phyloP scores from a whole-genome alignment of 2,888 invertebrate species.

The Campoplex capitator region DNA sequence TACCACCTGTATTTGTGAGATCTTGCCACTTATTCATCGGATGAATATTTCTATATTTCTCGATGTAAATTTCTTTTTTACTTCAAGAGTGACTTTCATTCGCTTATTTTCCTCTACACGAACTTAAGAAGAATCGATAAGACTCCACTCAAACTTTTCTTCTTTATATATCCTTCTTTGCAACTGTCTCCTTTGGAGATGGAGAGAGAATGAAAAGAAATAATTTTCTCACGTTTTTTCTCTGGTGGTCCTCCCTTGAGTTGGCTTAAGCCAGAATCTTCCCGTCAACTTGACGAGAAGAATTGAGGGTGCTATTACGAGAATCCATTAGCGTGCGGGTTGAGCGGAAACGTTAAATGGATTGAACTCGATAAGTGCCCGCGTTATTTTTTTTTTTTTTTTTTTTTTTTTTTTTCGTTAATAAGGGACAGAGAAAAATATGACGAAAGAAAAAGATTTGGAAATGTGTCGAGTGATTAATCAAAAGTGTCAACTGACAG shows the following conservation, averaged over 20 bases:
- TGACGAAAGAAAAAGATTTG: not conserved
- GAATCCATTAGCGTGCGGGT: slow-evolving; percentile 50
- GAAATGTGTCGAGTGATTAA: slow-evolving; percentile 37
- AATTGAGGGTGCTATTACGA: slow-evolving; percentile 52
- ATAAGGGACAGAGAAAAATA: not conserved
- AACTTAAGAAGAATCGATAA: slow-evolving; percentile 37
- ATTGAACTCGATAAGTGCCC: slow-evolving; percentile 30
- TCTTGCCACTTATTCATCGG: not conserved
- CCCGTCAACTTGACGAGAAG: slow-evolving; percentile 17
- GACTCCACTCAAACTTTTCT: slow-evolving; percentile 34
- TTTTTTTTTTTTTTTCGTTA: too few species aligned
- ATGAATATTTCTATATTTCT: slow-evolving; percentile 7
- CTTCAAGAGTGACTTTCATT: not conserved
- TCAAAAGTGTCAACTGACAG: slow-evolving; percentile 2
- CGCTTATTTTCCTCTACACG: slow-evolving; percentile 2
- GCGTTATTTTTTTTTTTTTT: slow-evolving; percentile 2
- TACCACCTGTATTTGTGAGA: not conserved
- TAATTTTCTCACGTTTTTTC: slow-evolving; percentile 31
- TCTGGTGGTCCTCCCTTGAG: not conserved
- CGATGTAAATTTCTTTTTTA: slow-evolving; percentile 2
- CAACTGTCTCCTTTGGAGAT: not conserved
- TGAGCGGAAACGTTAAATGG: slow-evolving; percentile 43
- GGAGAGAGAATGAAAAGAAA: slow-evolving; percentile 21
- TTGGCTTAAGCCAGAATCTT: slow-evolving; percentile 21
- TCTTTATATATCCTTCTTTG: slow-evolving; percentile 10